These are phyloP conservation scores for Drosophila biarmipes DNA, from an alignment of 1,140 invertebrate genomes.

Conservation along the genomic window DNA sequence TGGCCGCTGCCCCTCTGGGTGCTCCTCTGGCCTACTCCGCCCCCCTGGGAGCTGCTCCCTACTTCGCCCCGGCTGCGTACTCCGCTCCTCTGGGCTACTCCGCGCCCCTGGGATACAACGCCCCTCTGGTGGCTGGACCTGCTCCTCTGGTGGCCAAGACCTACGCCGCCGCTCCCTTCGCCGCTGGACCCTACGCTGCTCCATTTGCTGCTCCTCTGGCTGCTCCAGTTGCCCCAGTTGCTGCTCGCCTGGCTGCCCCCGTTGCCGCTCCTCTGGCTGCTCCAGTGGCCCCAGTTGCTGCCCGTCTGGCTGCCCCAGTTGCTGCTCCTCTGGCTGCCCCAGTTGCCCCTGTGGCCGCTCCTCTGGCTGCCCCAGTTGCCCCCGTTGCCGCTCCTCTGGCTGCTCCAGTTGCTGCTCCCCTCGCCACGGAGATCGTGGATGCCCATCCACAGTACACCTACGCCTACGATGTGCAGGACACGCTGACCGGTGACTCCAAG, in stretches of 20 bases:
- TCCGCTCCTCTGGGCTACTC: conserved; percentile 70
- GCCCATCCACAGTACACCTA: conserved; percentile 86
- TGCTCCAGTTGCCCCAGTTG: conserved; percentile 55
- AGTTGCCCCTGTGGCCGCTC: conserved; percentile 60
- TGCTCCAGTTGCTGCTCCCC: conserved; percentile 33
- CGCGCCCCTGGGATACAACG: conserved; percentile 52
- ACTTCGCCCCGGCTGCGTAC: conserved; percentile 31
- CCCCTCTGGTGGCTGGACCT: conserved; percentile 45
- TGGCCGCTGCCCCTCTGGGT: conserved; percentile 57
- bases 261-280: conserved; percentile 34
- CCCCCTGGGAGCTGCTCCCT: conserved; percentile 52
- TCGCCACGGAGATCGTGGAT: conserved; percentile 84
- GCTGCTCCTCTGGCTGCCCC: conserved; percentile 63
- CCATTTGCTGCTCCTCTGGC: conserved; percentile 54
- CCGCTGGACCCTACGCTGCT: conserved; percentile 27
- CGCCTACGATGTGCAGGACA: conserved; percentile 86
- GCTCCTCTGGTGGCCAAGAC: conserved; percentile 50
- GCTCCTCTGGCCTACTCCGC: conserved; percentile 67
- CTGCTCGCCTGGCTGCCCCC: conserved; percentile 53
- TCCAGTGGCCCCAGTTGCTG: conserved; percentile 37
- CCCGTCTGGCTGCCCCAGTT: conserved; percentile 55
- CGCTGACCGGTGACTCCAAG: conserved; percentile 86
- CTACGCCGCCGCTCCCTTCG: conserved; percentile 61
- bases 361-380: conserved; percentile 15
- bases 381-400: conserved; percentile 34